These are phyloP conservation scores for Panagrolaimus sp. DNA, from an alignment of 1,140 invertebrate species.

Conservation along the genomic window DNA sequence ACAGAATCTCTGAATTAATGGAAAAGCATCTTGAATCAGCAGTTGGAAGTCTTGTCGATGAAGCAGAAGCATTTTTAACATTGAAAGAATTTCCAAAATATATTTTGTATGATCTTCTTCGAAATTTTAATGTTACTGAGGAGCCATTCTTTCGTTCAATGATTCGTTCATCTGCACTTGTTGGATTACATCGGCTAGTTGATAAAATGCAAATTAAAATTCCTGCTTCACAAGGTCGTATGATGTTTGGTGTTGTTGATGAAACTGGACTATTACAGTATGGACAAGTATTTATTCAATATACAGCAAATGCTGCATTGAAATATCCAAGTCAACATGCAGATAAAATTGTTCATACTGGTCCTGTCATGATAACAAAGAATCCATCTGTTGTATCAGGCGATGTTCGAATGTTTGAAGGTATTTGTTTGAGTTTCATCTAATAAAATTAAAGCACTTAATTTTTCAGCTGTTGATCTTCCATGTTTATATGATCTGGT, in stretches of 20 bases:
- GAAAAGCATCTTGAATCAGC: conserved; percentile 45
- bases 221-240: conserved; percentile 52
- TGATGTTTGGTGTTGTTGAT: conserved; percentile 59
- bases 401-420: conserved; percentile 59
- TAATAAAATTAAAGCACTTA: too few relatives aligned
- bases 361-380: conserved; percentile 58
- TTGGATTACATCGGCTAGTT: conserved; percentile 30
- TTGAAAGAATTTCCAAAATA: conserved; percentile 44
- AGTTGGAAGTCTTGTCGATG: conserved; percentile 36
- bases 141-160: conserved; percentile 58
- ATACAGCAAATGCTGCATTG: conserved; percentile 37
- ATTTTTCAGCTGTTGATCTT: conserved; percentile 53
- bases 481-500: conserved; percentile 55
- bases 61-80: conserved; percentile 41
- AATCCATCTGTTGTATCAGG: conserved; percentile 60
- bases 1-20: conserved; percentile 47
- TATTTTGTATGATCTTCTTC: conserved; percentile 26
- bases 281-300: conserved; percentile 60
- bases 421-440: too few relatives aligned
- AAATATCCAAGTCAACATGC: conserved; percentile 10
- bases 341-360: conserved; percentile 13
- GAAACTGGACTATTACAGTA: conserved; percentile 58
- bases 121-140: conserved; percentile 39
- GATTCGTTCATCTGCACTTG: conserved; percentile 45
- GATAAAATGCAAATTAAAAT: conserved; percentile 51